Evolutionary conservation across 2,113 vertebrate species (phyloP).

Genomic region (Sialia sialis): DNA sequence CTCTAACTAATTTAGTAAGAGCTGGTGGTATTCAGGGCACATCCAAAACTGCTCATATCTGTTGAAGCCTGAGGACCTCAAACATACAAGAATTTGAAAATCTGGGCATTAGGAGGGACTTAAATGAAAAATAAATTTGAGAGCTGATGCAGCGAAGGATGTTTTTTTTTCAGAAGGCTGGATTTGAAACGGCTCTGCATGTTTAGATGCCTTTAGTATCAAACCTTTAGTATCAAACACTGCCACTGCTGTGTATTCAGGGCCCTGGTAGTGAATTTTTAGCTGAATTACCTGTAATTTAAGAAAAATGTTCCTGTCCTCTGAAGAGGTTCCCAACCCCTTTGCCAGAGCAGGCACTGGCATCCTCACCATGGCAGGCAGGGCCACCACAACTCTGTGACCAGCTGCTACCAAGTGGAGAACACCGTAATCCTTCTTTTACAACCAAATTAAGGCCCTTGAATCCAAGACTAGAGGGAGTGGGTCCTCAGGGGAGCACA

Average conservation of each 20-base stretch:
- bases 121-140: background rate
- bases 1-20: background rate
- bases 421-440: background rate
- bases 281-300: background rate
- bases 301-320: background rate
- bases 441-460: background rate
- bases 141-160: background rate
- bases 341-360: background rate
- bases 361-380: background rate
- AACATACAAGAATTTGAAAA: background rate
- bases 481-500: background rate
- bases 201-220: background rate
- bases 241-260: background rate
- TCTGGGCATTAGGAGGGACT: background rate
- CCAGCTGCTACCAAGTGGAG: background rate
- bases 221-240: background rate
- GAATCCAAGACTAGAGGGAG: background rate
- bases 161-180: background rate
- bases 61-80: background rate
- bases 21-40: background rate
- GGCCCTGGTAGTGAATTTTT: background rate
- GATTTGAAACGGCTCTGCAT: background rate
- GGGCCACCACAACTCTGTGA: accelerated
- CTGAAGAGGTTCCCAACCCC: background rate
- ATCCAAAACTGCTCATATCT: background rate